Conservation (phyloP, 2,113 vertebrate species). For the Rutilus rutilus region DNA sequence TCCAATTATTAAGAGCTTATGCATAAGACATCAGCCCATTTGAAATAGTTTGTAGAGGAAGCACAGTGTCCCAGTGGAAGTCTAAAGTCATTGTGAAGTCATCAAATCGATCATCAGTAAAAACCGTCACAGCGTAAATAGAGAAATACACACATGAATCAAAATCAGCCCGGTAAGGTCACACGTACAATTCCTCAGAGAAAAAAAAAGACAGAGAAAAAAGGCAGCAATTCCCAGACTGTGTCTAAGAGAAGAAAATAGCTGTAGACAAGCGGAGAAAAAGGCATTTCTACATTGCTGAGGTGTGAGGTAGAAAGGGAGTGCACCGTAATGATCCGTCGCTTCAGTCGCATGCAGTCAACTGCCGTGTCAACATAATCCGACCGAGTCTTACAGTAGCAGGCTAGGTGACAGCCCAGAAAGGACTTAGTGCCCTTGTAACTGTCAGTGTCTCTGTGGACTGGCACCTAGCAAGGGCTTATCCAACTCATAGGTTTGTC, state of each 20-base stretch:
- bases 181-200: neutral
- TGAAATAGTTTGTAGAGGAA: neutral
- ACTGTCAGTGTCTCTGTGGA: conserved; percentile 49
- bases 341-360: conserved; percentile 34
- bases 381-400: conserved; percentile 35
- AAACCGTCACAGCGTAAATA: conserved; percentile 24
- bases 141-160: conserved; percentile 35
- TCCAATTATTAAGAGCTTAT: conserved; percentile 47
- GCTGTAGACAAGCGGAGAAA: conserved; percentile 11
- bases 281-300: neutral
- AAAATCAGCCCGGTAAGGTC: conserved; percentile 30
- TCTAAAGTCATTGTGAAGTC: conserved; percentile 44
- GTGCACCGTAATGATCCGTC: neutral
- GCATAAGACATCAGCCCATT: conserved; percentile 45
- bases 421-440: conserved; percentile 49
- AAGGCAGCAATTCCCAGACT: neutral
- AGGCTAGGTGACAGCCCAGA: conserved; percentile 48
- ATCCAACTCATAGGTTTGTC: conserved; percentile 34
- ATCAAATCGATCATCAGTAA: conserved; percentile 28
- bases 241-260: conserved; percentile 13
- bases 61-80: neutral
- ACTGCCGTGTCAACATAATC: conserved; percentile 55
- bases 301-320: neutral
- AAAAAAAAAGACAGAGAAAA: neutral
- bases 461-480: conserved; percentile 37